A percentile compares a stretch with the other conserved stretches of the same genome.
Conservation (phyloP, 2,113 vertebrate species). For the Indicator indicator region DNA sequence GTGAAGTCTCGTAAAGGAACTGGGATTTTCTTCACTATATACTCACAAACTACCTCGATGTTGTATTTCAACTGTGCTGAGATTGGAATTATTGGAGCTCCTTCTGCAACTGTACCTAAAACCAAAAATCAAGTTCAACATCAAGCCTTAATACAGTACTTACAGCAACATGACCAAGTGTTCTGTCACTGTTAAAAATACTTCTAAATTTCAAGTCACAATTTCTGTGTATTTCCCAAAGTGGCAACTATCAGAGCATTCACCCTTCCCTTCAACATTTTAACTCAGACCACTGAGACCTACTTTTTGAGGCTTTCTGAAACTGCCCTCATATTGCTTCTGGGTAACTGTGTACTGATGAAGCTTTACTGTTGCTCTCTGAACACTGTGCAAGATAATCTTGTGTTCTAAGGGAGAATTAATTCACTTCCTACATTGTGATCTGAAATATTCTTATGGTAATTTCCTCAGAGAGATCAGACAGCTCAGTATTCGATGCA, state of each 20-base stretch:
- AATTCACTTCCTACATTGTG: background rate
- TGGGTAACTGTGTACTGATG: background rate
- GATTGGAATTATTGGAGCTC: conserved; percentile 98
- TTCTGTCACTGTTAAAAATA: background rate
- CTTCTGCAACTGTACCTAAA: conserved; percentile 95
- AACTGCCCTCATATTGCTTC: background rate
- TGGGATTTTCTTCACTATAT: conserved; percentile 98
- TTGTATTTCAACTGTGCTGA: conserved; percentile 98
- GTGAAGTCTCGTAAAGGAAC: conserved; percentile 94
- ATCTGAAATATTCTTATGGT: background rate
- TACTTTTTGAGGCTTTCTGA: background rate
- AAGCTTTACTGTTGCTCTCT: background rate
- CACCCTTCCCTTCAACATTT: background rate
- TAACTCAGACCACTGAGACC: background rate
- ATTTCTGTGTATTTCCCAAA: background rate
- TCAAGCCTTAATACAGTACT: background rate
- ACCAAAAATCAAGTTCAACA: background rate
- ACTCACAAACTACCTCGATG: conserved; percentile 98
- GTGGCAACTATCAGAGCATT: background rate
- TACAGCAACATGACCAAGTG: background rate
- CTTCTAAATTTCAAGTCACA: background rate
- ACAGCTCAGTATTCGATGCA: background rate
- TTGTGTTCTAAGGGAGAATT: background rate
- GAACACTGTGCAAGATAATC: background rate
- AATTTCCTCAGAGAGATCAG: background rate